Evolutionary conservation across 2,113 vertebrate genomes (phyloP).

Genomic region (Cyprinodon tularosa): DNA sequence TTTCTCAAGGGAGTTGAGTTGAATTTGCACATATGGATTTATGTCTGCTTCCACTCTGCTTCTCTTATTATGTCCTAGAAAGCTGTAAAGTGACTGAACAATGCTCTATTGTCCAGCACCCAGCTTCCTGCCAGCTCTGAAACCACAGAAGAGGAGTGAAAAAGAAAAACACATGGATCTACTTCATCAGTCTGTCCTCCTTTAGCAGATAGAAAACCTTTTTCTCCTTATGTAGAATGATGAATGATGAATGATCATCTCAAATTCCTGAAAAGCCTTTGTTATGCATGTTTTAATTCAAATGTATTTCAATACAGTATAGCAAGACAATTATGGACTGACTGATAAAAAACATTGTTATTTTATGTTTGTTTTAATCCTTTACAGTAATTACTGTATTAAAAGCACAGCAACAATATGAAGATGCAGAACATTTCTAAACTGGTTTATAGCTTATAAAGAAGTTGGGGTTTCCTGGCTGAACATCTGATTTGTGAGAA

Average conservation of each 20-base stretch:
- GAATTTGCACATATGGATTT: too few relatives aligned
- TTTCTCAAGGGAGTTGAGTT: too few relatives aligned
- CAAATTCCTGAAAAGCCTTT: too few relatives aligned
- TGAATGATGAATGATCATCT: too few relatives aligned
- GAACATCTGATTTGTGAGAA: constrained; percentile 52
- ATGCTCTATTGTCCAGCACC: constrained; percentile 67
- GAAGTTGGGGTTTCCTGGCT: constrained; percentile 36
- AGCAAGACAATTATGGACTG: not conserved
- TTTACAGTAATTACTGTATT: not conserved
- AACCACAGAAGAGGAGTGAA: constrained; percentile 51
- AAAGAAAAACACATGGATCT: constrained; percentile 35
- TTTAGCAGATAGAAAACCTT: not conserved
- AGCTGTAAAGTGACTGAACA: constrained; percentile 50
- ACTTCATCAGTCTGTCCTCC: constrained; percentile 24
- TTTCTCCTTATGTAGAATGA: not conserved
- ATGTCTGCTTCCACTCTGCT: not conserved
- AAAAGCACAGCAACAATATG: not conserved
- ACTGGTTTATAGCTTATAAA: not conserved
- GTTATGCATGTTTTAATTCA: not conserved
- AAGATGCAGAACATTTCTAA: not conserved
- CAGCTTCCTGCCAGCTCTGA: constrained; percentile 60
- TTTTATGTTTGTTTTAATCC: not conserved
- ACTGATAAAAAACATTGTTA: not conserved
- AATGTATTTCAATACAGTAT: constrained; percentile 5
- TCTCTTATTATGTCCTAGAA: constrained; percentile 39